These are phyloP conservation scores for Oligia strigilis DNA, from an alignment of 2,888 invertebrate genomes.

Conservation along the genomic window DNA sequence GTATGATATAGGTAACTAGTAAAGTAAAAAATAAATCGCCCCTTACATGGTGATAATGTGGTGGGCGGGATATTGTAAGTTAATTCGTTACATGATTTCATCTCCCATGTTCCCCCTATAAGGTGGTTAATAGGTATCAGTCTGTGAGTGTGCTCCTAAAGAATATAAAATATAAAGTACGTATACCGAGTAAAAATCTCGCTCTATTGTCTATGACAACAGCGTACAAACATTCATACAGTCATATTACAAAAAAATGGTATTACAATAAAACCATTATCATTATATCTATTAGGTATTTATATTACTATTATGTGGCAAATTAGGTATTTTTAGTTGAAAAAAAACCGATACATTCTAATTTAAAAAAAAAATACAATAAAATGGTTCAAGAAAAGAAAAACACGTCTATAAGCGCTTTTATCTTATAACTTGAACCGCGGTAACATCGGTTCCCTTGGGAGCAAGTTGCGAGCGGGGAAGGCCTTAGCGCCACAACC, in stretches of 20 bases:
- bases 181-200: neutral
- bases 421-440: conserved; percentile 22
- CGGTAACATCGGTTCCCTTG: conserved; percentile 51
- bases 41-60: conserved; percentile 20
- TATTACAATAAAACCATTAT: neutral
- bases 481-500: conserved; percentile 69
- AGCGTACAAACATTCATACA: neutral
- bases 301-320: neutral
- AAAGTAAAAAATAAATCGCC: conserved; percentile 19
- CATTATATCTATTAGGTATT: neutral
- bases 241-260: neutral
- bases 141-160: conserved; percentile 3
- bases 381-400: neutral
- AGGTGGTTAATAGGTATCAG: conserved; percentile 22
- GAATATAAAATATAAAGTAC: neutral
- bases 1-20: too few species aligned
- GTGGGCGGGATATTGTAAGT: conserved; percentile 50
- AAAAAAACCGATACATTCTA: neutral
- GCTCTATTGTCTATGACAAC: neutral
- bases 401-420: neutral
- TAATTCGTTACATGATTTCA: conserved; percentile 42
- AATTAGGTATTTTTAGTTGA: neutral
- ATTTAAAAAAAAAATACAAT: neutral
- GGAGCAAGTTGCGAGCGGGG: conserved; percentile 66
- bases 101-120: conserved; percentile 33